A percentile compares a stretch with the other conserved stretches of the same genome.
phyloP scores from a whole-genome alignment of 30 jellyfish, hydroid and myxozoan species.

The Pelagia noctiluca region DNA sequence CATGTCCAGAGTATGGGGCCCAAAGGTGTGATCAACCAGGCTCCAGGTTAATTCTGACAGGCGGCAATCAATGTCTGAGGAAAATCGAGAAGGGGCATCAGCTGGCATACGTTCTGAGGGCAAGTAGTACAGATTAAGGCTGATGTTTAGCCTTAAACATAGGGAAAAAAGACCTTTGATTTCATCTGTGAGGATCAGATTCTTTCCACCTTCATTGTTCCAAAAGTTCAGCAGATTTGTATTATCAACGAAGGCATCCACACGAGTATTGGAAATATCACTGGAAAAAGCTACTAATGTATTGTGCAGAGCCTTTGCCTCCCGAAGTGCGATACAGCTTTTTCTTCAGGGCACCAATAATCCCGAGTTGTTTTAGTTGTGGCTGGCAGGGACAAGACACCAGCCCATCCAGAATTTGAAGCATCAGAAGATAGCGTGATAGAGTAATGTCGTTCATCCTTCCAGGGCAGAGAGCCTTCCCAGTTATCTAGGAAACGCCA shows the following conservation, averaged over 20 bases:
- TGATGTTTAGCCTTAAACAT: neutral
- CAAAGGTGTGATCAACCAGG: neutral
- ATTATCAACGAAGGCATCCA: neutral
- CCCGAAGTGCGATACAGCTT: neutral
- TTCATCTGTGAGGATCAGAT: neutral
- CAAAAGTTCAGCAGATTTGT: too few relatives aligned
- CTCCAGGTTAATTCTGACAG: neutral
- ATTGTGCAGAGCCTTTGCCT: neutral
- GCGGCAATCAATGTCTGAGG: neutral
- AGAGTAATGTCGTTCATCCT: neutral
- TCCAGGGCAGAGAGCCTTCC: neutral
- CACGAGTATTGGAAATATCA: neutral
- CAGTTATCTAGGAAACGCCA: neutral
- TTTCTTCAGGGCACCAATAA: neutral
- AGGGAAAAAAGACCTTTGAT: neutral
- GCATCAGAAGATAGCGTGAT: neutral
- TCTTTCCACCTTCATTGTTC: neutral
- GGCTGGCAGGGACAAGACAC: neutral
- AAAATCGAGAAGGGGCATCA: neutral
- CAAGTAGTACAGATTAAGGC: neutral
- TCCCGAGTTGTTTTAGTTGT: constrained; percentile 1
- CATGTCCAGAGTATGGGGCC: too few relatives aligned
- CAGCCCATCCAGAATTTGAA: neutral
- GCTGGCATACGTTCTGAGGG: neutral
- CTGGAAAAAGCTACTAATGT: neutral